A percentile compares a stretch with the other conserved stretches of the same genome.
These are phyloP conservation scores for Cephalopachus bancanus DNA, from an alignment of 2,797 vertebrate genomes.

Conservation along the genomic window DNA sequence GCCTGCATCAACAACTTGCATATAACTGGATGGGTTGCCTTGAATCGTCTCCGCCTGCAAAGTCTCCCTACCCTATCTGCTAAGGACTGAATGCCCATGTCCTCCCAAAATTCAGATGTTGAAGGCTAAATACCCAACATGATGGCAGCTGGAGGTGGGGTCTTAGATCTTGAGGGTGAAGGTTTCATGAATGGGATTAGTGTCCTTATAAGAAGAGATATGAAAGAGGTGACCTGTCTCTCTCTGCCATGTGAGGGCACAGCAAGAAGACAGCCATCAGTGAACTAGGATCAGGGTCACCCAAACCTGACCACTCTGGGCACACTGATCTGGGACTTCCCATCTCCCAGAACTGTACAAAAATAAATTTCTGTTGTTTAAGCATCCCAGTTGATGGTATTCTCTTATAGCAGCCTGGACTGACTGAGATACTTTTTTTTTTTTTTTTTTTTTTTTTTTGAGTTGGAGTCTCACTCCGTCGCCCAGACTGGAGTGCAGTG, in stretches of 20 bases:
- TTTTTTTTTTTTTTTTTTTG: no score
- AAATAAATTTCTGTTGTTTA: not conserved
- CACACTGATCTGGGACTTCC: not conserved
- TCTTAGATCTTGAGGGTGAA: not conserved
- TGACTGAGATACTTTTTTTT: no score
- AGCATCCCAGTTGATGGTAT: not conserved
- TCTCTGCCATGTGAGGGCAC: not conserved
- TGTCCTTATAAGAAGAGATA: not conserved
- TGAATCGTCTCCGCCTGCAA: no score
- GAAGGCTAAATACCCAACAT: not conserved
- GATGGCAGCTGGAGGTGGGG: not conserved
- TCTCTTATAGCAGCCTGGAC: not conserved
- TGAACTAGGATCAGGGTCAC: no score
- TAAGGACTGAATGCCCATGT: not conserved
- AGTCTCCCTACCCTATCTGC: not conserved
- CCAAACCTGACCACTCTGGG: not conserved
- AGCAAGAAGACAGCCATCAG: not conserved
- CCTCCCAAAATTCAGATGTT: not conserved
- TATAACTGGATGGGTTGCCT: not conserved
- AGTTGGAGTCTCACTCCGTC: no score
- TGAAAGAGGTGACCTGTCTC: not conserved
- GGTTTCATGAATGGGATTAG: not conserved
- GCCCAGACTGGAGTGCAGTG: no score
- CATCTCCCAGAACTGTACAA: not conserved
- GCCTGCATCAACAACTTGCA: rapidly evolving